These are phyloP conservation scores for Morpho achilles DNA, from an alignment of 2,888 invertebrate species.

Conservation along the genomic window DNA sequence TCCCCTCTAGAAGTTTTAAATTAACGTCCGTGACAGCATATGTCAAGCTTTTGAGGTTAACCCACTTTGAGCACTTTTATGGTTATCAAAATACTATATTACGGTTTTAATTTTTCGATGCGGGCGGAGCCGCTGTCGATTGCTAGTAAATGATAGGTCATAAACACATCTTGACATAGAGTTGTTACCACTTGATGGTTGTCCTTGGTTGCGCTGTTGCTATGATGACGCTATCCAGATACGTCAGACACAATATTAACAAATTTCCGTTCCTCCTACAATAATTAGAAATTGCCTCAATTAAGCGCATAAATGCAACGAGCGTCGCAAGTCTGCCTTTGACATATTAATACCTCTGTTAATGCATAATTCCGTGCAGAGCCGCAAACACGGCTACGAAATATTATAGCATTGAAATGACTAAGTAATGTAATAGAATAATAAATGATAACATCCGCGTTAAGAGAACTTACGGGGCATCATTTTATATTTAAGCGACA, in stretches of 20 bases:
- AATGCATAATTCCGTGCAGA: conserved; percentile 15
- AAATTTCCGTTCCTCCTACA: conserved; percentile 16
- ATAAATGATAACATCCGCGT: conserved; percentile 76
- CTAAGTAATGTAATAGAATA: conserved; percentile 63
- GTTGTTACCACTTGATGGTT: no score
- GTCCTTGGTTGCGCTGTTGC: no score
- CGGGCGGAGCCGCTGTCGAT: no score
- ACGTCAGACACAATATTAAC: conserved; percentile 15
- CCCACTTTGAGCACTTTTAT: no score
- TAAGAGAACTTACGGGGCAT: conserved; percentile 64
- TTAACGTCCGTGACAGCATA: no score
- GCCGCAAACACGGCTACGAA: conserved; percentile 19
- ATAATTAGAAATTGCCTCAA: conserved; percentile 17
- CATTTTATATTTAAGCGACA: conserved; percentile 62
- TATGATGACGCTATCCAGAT: background rate
- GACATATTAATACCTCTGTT: conserved; percentile 21
- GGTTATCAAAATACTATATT: no score
- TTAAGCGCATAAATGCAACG: conserved; percentile 17
- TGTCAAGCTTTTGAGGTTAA: no score
- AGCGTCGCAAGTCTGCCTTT: conserved; percentile 20
- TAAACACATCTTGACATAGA: no score
- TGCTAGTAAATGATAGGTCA: no score
- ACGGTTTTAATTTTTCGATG: no score
- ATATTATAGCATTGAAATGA: conserved; percentile 37
- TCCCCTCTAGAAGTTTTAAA: no score